Conservation (phyloP, 1,140 invertebrate species). For the Geopemphigus sp. region DNA sequence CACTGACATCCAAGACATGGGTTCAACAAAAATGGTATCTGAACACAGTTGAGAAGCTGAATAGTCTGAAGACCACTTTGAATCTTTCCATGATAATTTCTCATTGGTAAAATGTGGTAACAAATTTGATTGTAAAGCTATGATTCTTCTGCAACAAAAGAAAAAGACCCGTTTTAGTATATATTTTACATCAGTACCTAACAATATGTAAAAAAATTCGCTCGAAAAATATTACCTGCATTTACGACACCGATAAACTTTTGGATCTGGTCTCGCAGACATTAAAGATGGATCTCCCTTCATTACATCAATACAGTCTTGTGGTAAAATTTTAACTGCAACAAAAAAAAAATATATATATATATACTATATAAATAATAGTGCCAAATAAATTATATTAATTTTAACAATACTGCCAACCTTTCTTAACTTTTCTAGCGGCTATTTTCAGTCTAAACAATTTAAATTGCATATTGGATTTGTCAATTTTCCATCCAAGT, state of each 20-base stretch:
- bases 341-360: conserved; percentile 50
- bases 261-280: conserved; percentile 72
- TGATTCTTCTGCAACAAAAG: conserved; percentile 60
- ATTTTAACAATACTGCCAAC: conserved; percentile 54
- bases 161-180: no score
- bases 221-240: no score
- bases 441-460: conserved; percentile 74
- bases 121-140: conserved; percentile 75
- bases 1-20: conserved; percentile 79
- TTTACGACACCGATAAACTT: conserved; percentile 75
- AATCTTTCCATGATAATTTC: conserved; percentile 58
- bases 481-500: conserved; percentile 72
- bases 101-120: conserved; percentile 66
- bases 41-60: conserved; percentile 58
- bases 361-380: no score
- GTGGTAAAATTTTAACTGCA: conserved; percentile 75
- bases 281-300: conserved; percentile 76
- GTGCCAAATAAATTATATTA: no score
- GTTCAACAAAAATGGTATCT: conserved; percentile 76
- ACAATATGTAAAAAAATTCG: not conserved
- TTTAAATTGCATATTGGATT: conserved; percentile 70
- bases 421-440: conserved; percentile 75
- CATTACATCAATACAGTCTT: conserved; percentile 71
- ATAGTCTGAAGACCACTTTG: conserved; percentile 52
- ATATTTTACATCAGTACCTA: no score